These are phyloP conservation scores for Drosophila tropicalis DNA, from an alignment of 1,140 invertebrate species.

Conservation along the genomic window DNA sequence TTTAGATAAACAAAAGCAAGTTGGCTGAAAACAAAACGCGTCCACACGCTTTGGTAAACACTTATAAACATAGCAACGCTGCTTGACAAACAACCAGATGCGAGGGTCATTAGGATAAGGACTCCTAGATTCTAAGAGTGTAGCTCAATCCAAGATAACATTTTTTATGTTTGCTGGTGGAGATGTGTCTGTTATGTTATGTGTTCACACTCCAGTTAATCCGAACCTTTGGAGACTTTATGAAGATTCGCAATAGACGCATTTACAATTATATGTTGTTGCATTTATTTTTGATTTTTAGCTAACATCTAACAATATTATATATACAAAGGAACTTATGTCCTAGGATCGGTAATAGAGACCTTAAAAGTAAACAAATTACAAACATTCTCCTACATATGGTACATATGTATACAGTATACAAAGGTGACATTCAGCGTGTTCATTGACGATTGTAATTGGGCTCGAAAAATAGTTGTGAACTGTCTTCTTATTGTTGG, in stretches of 20 bases:
- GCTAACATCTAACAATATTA: slow-evolving; percentile 55
- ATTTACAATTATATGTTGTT: slow-evolving; percentile 30
- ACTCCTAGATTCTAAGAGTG: too few relatives aligned
- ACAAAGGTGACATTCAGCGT: slow-evolving; percentile 49
- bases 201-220: too few relatives aligned
- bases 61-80: too few relatives aligned
- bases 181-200: too few relatives aligned
- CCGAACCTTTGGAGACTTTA: too few relatives aligned
- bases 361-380: slow-evolving; percentile 54
- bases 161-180: too few relatives aligned
- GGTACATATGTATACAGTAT: slow-evolving; percentile 36
- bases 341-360: slow-evolving; percentile 22
- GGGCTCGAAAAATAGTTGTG: slow-evolving; percentile 42
- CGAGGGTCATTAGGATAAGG: too few relatives aligned
- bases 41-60: too few relatives aligned
- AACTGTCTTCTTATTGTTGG: slow-evolving; percentile 1
- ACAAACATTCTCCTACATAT: slow-evolving; percentile 26
- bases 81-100: too few relatives aligned
- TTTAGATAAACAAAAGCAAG: too few relatives aligned
- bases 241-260: neutral
- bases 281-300: slow-evolving; percentile 60
- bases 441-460: slow-evolving; percentile 1
- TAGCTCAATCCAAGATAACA: too few relatives aligned
- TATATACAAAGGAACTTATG: slow-evolving; percentile 62
- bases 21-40: too few relatives aligned